These are phyloP conservation scores for Ephialtes manifestator DNA, from an alignment of 2,888 invertebrate genomes.

Conservation along the genomic window DNA sequence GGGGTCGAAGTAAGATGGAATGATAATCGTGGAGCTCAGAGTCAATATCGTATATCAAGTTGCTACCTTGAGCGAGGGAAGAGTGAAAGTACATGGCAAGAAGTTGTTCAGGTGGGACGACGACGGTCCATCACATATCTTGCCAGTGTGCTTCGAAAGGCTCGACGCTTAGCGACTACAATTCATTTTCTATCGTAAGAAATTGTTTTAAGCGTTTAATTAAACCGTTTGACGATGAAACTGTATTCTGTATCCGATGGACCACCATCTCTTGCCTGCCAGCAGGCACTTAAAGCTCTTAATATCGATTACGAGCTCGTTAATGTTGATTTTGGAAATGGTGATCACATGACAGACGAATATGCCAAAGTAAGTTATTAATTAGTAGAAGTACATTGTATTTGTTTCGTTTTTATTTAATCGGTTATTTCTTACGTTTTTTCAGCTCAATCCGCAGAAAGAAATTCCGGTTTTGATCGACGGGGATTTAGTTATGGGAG, in stretches of 20 bases:
- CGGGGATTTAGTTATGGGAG: conserved; percentile 92
- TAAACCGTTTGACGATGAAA: conserved; percentile 86
- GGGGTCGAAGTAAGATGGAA: conserved; percentile 1
- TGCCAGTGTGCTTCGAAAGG: conserved; percentile 32
- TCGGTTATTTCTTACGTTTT: conserved; percentile 77
- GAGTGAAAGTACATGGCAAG: conserved; percentile 50
- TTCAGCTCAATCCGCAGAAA: conserved; percentile 92
- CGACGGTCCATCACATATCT: conserved; percentile 3
- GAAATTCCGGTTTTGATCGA: conserved; percentile 94
- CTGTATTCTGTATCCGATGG: conserved; percentile 92
- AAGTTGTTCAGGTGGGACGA: neutral
- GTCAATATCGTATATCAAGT: conserved; percentile 35
- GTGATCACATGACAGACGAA: conserved; percentile 92
- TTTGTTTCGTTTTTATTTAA: conserved; percentile 59
- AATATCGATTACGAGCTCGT: conserved; percentile 89
- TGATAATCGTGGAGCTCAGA: neutral
- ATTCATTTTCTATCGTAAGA: neutral
- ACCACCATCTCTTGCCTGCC: conserved; percentile 92
- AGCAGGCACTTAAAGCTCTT: conserved; percentile 90
- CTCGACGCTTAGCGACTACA: neutral
- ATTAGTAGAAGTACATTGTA: neutral
- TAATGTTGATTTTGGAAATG: conserved; percentile 90
- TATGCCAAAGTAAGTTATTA: conserved; percentile 89
- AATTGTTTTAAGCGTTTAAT: neutral
- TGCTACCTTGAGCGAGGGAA: conserved; percentile 22